A percentile compares a stretch with the other conserved stretches of the same genome.
Conservation (phyloP, 2,888 invertebrate genomes). For the Slavum lentiscoides region DNA sequence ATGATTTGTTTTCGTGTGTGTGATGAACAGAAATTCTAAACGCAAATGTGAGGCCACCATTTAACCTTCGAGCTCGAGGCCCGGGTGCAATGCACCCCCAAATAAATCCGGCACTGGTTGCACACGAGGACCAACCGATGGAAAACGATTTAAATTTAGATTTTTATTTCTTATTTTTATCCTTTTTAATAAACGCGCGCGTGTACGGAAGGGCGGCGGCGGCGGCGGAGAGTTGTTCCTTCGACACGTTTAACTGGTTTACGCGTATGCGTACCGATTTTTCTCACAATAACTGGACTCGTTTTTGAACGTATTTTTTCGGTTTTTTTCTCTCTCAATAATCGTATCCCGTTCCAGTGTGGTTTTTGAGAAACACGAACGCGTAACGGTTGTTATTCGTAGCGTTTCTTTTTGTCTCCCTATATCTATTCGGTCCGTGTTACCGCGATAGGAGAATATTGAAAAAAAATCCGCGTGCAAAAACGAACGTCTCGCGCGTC, state of each 20-base stretch:
- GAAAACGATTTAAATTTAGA: background rate
- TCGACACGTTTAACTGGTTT: slow-evolving; percentile 40
- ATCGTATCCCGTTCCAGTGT: slow-evolving; percentile 1
- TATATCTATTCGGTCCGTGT: no score
- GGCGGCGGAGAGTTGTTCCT: background rate
- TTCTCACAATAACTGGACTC: slow-evolving; percentile 6
- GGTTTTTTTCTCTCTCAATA: background rate
- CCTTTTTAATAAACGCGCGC: background rate
- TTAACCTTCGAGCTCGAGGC: no score
- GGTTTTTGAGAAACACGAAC: slow-evolving; percentile 1
- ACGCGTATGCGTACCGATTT: background rate
- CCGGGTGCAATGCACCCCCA: no score
- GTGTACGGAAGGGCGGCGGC: background rate
- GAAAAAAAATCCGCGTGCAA: no score
- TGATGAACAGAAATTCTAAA: no score
- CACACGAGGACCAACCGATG: background rate
- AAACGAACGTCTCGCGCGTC: no score
- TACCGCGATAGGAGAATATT: no score
- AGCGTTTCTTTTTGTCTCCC: no score
- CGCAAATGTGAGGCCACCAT: no score
- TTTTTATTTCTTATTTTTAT: background rate
- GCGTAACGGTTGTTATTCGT: no score
- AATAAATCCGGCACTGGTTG: no score
- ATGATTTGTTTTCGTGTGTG: no score
- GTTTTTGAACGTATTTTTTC: background rate